Evolutionary conservation across 2,797 vertebrate genomes (phyloP).

Genomic region (Macropus fuliginosus): DNA sequence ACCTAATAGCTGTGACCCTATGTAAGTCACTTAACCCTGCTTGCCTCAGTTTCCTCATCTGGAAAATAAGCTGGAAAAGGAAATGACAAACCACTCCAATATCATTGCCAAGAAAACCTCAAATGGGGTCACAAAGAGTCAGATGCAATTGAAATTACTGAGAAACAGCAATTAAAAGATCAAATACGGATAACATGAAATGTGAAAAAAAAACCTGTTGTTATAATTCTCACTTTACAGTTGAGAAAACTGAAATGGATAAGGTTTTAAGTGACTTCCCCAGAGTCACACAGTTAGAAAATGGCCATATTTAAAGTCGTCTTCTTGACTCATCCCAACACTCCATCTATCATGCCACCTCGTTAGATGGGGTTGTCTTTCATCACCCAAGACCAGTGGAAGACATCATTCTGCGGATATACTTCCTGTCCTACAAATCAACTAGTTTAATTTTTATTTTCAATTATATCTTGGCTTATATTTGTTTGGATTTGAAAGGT

Average conservation of each 20-base stretch:
- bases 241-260: neutral
- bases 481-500: neutral
- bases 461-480: neutral
- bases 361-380: neutral
- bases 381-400: neutral
- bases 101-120: neutral
- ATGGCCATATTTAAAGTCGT: neutral
- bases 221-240: neutral
- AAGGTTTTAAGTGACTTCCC: neutral
- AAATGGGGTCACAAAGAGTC: neutral
- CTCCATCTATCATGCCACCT: neutral
- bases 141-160: neutral
- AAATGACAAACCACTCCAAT: neutral
- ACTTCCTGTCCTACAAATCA: neutral
- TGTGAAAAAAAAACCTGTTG: neutral
- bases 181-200: neutral
- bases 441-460: neutral
- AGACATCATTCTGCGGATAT: neutral
- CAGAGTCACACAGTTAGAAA: neutral
- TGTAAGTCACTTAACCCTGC: neutral
- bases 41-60: neutral
- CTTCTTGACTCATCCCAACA: neutral
- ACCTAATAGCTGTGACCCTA: neutral
- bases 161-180: neutral
- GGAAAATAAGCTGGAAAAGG: neutral